A percentile compares a stretch with the other conserved stretches of the same genome.
phyloP scores from a whole-genome alignment of 2,113 vertebrate genomes.

The Forbesichthys papilliferus region DNA sequence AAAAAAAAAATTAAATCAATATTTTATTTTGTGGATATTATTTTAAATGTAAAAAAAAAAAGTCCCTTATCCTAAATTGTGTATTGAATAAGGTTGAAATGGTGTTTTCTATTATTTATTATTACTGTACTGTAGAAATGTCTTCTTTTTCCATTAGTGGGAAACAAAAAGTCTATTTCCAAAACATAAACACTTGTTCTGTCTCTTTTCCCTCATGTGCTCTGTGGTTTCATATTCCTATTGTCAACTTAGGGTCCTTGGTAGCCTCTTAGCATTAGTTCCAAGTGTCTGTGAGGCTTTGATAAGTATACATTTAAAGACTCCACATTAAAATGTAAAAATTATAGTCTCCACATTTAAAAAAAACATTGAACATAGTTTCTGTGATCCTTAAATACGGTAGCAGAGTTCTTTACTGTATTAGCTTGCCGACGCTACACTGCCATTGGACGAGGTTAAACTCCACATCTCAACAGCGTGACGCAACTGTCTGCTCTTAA shows the following conservation, averaged over 20 bases:
- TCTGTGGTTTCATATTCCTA: slow-evolving; percentile 57
- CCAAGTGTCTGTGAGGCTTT: slow-evolving; percentile 44
- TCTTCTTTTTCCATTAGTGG: slow-evolving; percentile 56
- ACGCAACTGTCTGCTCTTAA: slow-evolving; percentile 54
- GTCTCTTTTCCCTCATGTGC: slow-evolving; percentile 60
- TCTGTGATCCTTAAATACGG: slow-evolving; percentile 56
- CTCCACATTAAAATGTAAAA: slow-evolving; percentile 18
- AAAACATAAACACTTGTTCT: slow-evolving; percentile 62
- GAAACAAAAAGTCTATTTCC: slow-evolving; percentile 70
- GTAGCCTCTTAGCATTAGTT: slow-evolving; percentile 35
- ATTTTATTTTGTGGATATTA: slow-evolving; percentile 69
- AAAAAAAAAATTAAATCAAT: slow-evolving; percentile 87
- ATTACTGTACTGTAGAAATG: slow-evolving; percentile 73
- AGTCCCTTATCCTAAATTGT: slow-evolving; percentile 79
- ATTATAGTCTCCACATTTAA: slow-evolving; percentile 19
- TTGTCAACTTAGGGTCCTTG: slow-evolving; percentile 57
- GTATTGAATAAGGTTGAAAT: slow-evolving; percentile 80
- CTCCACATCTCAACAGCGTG: slow-evolving; percentile 63
- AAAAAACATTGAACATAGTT: neutral
- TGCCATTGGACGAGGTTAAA: slow-evolving; percentile 64
- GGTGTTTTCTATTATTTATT: slow-evolving; percentile 70
- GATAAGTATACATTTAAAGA: slow-evolving; percentile 34
- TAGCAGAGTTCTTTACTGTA: slow-evolving; percentile 49
- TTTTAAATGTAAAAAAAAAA: slow-evolving; percentile 75
- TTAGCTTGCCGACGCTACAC: slow-evolving; percentile 70